Conservation (phyloP, 1,140 invertebrate genomes). For the Papilio dardanus region DNA sequence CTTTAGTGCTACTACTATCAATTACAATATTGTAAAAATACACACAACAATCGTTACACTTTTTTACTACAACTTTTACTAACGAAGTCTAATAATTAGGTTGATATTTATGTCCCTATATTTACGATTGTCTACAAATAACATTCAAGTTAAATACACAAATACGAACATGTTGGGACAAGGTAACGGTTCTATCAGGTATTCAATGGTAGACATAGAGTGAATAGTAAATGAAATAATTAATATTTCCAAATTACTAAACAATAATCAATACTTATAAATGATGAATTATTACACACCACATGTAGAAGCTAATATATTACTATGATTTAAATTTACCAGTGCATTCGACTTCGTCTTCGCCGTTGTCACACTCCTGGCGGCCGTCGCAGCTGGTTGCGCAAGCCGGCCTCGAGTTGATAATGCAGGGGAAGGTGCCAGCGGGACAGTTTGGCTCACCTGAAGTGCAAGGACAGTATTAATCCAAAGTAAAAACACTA, state of each 20-base stretch:
- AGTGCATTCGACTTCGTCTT: slow-evolving; percentile 87
- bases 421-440: slow-evolving; percentile 57
- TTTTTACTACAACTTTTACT: neutral
- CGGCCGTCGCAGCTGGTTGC: slow-evolving; percentile 86
- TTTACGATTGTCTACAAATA: neutral
- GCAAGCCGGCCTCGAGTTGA: slow-evolving; percentile 77
- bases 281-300: neutral
- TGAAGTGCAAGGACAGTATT: slow-evolving; percentile 33
- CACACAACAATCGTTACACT: neutral
- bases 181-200: neutral
- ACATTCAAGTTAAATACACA: neutral
- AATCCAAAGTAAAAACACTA: neutral
- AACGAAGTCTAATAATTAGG: neutral
- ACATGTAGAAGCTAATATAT: slow-evolving; percentile 3
- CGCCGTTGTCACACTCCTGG: slow-evolving; percentile 87
- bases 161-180: neutral
- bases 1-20: neutral
- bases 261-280: neutral
- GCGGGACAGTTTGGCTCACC: slow-evolving; percentile 47
- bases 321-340: slow-evolving; percentile 45
- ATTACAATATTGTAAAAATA: neutral
- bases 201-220: neutral
- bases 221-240: neutral
- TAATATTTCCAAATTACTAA: neutral
- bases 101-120: no score